Evolutionary conservation across 2,797 vertebrate genomes (phyloP).

Genomic region (Cossypha caffra): DNA sequence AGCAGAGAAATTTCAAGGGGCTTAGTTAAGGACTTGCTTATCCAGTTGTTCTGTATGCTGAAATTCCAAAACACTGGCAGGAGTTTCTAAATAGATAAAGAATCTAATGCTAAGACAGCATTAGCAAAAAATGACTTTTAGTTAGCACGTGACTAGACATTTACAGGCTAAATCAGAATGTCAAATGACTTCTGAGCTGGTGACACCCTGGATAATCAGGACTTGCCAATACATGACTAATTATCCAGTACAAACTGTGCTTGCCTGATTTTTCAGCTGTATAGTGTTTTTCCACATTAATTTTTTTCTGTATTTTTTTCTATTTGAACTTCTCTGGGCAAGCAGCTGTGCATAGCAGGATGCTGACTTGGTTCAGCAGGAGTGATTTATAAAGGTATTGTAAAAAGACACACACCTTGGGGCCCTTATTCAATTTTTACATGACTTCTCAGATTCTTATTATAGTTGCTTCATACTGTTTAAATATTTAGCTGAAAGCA

Average conservation of each 20-base stretch:
- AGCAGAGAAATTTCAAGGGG: not conserved
- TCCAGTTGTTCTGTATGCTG: not conserved
- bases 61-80: not conserved
- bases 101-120: not conserved
- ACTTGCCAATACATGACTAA: slow-evolving; percentile 31
- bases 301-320: not conserved
- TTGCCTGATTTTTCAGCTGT: slow-evolving; percentile 11
- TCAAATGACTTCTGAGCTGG: not conserved
- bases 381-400: slow-evolving; percentile 47
- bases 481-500: not conserved
- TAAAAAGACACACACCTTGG: not conserved
- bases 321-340: slow-evolving; percentile 16
- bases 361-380: not conserved
- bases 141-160: not conserved
- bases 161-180: not conserved
- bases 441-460: not conserved
- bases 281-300: not conserved
- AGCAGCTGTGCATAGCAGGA: slow-evolving; percentile 50
- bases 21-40: not conserved
- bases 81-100: not conserved
- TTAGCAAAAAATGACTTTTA: not conserved
- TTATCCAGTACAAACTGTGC: not conserved
- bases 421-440: not conserved
- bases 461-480: not conserved
- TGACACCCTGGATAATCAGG: not conserved